Conservation (phyloP, 2,888 invertebrate species). For the Leptopterna dolabrata region DNA sequence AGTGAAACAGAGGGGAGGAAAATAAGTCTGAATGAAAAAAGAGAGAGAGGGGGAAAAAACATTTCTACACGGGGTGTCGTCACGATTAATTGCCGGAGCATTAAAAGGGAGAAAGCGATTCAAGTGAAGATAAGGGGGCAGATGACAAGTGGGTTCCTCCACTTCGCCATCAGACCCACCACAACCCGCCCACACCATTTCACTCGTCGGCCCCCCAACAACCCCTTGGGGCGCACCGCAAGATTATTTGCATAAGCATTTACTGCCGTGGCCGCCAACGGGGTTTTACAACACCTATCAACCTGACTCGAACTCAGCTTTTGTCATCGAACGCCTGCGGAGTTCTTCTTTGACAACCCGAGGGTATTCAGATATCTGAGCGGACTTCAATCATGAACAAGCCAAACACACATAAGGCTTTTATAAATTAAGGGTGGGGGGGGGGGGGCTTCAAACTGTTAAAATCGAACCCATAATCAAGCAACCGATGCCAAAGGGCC, state of each 20-base stretch:
- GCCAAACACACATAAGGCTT: no score
- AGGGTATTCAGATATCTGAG: no score
- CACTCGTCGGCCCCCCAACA: background rate
- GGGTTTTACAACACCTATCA: conserved; percentile 11
- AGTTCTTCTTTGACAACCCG: no score
- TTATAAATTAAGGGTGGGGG: no score
- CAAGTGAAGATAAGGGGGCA: conserved; percentile 10
- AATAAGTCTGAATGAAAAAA: background rate
- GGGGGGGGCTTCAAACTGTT: no score
- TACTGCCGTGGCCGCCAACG: background rate
- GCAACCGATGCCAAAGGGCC: no score
- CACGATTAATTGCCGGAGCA: conserved; percentile 13
- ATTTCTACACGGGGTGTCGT: background rate
- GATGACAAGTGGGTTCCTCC: conserved; percentile 26
- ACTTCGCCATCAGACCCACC: background rate
- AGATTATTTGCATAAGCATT: conserved; percentile 28
- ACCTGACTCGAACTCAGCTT: background rate
- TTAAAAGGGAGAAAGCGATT: conserved; percentile 29
- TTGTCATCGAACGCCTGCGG: background rate
- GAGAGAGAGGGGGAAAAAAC: no score
- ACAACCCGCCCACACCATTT: background rate
- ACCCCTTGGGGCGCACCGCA: background rate
- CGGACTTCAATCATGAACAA: no score
- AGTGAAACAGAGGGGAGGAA: no score
- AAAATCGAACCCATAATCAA: no score